A percentile compares a stretch with the other conserved stretches of the same genome.
phyloP scores from a whole-genome alignment of 2,888 invertebrate genomes.

The Acanthococcus lagerstroemiae region DNA sequence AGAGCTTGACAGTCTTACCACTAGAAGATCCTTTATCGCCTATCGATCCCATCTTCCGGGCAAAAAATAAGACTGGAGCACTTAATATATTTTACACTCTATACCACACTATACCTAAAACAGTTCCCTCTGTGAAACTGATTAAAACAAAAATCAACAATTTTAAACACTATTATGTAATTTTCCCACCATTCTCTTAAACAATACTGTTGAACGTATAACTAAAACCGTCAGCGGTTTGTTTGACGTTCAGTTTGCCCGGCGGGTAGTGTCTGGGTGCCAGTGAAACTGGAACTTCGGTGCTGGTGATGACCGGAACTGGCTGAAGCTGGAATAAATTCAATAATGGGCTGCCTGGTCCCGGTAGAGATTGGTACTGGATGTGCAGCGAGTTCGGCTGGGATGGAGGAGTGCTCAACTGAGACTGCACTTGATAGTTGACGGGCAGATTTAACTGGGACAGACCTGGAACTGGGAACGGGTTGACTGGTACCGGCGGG shows the following conservation, averaged over 20 bases:
- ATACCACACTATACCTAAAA: too few relatives aligned
- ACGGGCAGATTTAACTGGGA: constrained; percentile 34
- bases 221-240: constrained; percentile 78
- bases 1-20: too few relatives aligned
- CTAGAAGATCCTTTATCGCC: too few relatives aligned
- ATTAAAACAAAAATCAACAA: too few relatives aligned
- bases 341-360: not conserved
- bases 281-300: constrained; percentile 33
- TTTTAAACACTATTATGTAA: too few relatives aligned
- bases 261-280: constrained; percentile 50
- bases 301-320: constrained; percentile 8
- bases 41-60: too few relatives aligned
- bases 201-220: constrained; percentile 46
- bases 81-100: too few relatives aligned
- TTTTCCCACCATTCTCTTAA: constrained; percentile 1
- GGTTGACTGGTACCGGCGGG: constrained; percentile 26
- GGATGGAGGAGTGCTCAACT: not conserved
- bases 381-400: constrained; percentile 12
- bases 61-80: too few relatives aligned
- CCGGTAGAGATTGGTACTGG: constrained; percentile 19
- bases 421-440: constrained; percentile 17
- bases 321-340: constrained; percentile 15
- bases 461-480: constrained; percentile 36
- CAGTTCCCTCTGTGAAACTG: too few relatives aligned
- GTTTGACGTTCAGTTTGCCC: constrained; percentile 72